Evolutionary conservation across 2,113 vertebrate genomes (phyloP).

Genomic region (Sprattus sprattus): DNA sequence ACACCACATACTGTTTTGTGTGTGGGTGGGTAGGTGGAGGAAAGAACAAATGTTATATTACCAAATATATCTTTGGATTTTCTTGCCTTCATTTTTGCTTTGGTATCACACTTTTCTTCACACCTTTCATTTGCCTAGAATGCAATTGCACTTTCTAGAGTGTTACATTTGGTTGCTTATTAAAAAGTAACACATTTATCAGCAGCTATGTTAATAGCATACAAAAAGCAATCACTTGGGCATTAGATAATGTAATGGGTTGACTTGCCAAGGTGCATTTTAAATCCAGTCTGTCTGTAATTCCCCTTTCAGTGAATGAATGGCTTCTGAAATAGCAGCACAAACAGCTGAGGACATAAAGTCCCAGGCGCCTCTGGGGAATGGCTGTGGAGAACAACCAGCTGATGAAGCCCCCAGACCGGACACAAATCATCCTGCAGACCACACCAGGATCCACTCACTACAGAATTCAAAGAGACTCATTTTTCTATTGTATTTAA

Average conservation of each 20-base stretch:
- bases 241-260: constrained; percentile 12
- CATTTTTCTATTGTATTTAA: constrained; percentile 19
- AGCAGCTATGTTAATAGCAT: not conserved
- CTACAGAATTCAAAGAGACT: constrained; percentile 9
- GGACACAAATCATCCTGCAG: constrained; percentile 12
- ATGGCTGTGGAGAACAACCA: not conserved
- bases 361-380: not conserved
- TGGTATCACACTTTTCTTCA: not conserved
- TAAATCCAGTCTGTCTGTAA: not conserved
- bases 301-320: constrained; percentile 63
- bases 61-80: constrained; percentile 1
- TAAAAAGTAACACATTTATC: constrained; percentile 21
- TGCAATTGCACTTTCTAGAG: not conserved
- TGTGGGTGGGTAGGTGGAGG: not conserved
- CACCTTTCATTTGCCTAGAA: not conserved
- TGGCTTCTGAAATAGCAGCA: constrained; percentile 68
- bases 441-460: constrained; percentile 8
- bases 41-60: not conserved
- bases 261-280: constrained; percentile 13
- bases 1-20: not conserved
- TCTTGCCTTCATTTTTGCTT: not conserved
- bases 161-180: not conserved
- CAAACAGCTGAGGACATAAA: not conserved
- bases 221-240: not conserved
- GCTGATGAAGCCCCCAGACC: not conserved